Conservation (phyloP, 2,113 vertebrate genomes). For the Strigops habroptila region DNA sequence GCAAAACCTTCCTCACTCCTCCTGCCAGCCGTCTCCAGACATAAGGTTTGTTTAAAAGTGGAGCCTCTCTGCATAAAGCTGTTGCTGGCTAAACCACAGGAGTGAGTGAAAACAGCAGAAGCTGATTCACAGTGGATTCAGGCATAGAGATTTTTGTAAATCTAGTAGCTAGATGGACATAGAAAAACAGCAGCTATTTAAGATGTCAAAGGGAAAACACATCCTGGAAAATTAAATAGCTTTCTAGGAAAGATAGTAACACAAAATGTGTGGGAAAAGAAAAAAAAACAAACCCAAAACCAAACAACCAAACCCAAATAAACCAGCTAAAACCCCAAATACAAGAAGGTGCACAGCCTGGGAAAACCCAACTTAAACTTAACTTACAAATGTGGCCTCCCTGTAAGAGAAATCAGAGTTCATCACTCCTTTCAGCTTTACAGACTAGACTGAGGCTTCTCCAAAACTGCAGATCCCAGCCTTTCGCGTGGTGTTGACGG, state of each 20-base stretch:
- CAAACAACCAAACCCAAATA: background rate
- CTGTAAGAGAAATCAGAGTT: background rate
- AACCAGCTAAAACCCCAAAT: background rate
- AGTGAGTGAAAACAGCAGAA: background rate
- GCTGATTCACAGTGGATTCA: background rate
- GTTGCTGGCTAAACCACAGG: background rate
- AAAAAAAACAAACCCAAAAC: background rate
- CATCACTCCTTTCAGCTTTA: background rate
- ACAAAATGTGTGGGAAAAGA: background rate
- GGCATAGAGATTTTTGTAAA: background rate
- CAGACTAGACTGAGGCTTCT: background rate
- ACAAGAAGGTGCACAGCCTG: background rate
- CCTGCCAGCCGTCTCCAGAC: background rate
- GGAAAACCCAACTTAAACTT: background rate
- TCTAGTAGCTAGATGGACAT: background rate
- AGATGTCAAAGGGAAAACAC: conserved; percentile 5
- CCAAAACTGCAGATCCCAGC: background rate
- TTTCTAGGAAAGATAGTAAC: background rate
- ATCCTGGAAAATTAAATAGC: background rate
- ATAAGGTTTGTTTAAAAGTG: background rate
- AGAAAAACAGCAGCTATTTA: background rate
- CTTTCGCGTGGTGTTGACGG: background rate
- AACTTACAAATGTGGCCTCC: background rate
- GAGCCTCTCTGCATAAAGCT: background rate
- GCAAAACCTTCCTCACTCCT: background rate